Base-by-base conservation (phyloP, 2,113 vertebrate genomes). In the Sceloporus tristichus region DNA sequence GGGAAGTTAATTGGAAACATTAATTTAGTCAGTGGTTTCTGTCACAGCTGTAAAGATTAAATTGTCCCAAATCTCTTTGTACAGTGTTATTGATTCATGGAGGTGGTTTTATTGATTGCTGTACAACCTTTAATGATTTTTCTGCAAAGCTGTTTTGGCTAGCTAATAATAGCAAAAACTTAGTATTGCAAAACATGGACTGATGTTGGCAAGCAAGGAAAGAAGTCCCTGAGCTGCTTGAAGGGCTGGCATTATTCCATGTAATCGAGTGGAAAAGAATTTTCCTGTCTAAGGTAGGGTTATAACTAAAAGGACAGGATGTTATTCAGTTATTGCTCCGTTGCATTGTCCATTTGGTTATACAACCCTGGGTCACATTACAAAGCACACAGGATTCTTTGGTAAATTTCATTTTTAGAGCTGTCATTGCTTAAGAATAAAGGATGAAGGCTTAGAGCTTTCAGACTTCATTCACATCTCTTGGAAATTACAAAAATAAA, bases 1-100 rank as follows among this genome's bases (percentile, higher is more conserved):
- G 48, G 29, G 78, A 54, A 54, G 90, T 94, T 94, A 95, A 93
- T 82, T 95, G 77, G 92, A 94, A 62, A 48, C 80, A 93, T 82
- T 88, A 95, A 94, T 92, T 89, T 94, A 91, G 79, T 71, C 10
- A 0, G 65, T 87, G 86, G 34, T 53, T 85, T 91, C 87, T 86
- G 92, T 66, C 77, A 90, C 89, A 65, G 92, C 91, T 83, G 94
- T 78, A 89, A 94, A 92, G 70, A 65, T 68, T 85, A 54, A 85
- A 54, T 5, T 92, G 70, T 62, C 66, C 92, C 94, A 85, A 89
- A 91, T 94, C 89, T 89, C 65, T 53, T 21, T 81, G 4, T 71
- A 53, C 7, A 65, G 25, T 65, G 40, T 65, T 65, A 74, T 48
- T 76, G 56, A 77, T 76, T 29, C 21, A 23, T 19, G 79, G 6